phyloP scores from a whole-genome alignment of 2,797 vertebrate genomes.

The Aulostomus chinensis region DNA sequence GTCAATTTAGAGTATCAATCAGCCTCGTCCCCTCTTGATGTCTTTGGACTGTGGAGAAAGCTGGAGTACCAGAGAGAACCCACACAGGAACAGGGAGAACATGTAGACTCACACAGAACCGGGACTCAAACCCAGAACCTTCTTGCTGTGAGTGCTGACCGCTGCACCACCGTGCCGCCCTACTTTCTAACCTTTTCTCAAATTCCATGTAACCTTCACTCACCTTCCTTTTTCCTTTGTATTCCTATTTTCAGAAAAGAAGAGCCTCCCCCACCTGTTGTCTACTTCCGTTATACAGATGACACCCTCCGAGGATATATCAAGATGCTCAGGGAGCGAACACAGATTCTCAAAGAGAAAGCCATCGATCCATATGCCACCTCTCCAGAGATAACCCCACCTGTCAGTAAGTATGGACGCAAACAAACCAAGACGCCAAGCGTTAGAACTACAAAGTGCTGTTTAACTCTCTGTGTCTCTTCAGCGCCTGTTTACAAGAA shows the following conservation, averaged over 20 bases:
- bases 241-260: conserved; percentile 51
- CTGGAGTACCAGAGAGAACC: too few relatives aligned
- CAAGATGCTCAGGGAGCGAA: conserved; percentile 73
- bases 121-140: too few relatives aligned
- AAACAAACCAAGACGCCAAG: not conserved
- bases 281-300: conserved; percentile 77
- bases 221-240: not conserved
- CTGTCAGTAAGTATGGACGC: conserved; percentile 81
- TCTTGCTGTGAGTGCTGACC: too few relatives aligned
- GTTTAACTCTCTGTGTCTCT: not conserved
- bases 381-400: conserved; percentile 85
- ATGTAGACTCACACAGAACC: too few relatives aligned
- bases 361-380: conserved; percentile 80
- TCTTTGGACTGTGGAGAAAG: too few relatives aligned
- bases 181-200: not conserved
- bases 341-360: conserved; percentile 76
- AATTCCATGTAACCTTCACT: not conserved
- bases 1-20: too few relatives aligned
- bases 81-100: too few relatives aligned
- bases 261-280: conserved; percentile 24
- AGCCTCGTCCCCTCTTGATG: too few relatives aligned
- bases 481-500: conserved; percentile 72
- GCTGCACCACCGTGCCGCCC: too few relatives aligned
- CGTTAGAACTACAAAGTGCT: not conserved
- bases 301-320: conserved; percentile 69